Evolutionary conservation across 1,140 invertebrate genomes (phyloP), one percentile per base, ranked within the genome.

Genomic region (Eulimnadia texana): DNA sequence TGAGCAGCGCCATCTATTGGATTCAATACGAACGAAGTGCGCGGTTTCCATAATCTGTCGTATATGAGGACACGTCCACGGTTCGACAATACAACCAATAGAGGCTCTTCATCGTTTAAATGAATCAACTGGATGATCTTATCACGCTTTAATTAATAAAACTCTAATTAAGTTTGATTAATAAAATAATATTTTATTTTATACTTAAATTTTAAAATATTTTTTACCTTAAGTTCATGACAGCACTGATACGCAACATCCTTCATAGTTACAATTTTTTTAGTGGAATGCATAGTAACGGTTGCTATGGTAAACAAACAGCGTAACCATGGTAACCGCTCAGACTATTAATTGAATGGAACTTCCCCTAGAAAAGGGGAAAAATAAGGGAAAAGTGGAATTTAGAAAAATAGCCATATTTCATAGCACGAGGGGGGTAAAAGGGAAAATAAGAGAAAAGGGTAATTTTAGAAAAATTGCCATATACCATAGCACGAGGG

Each of bases 61-160:
- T 58, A 58, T 9, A 58, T 20, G 16, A 20, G 23, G 27, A 58
- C 55, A 20, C 55, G 55, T 42, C 55, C 55, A 2, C 55, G 55
- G 20, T 58, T 27, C 10, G 55, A 58, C 2, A 58, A 20, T 2
- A 42, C 55, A 29, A 58, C 42, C 16, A 58, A 33, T 3, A 27
- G 19, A 29, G 24, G 22, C 3, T 27, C 28, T 9, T 58, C 42
- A 16, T 58, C 42, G 28, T 33, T 20, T 3, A 58, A 27, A n/a
- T 20, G 55, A 16, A 58, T 20, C 3, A 58, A 42, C 24, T 27
- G 23, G 3, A 58, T 42, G 23, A 58, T 58, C 16, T 58, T 58
- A 33, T 58, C 55, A 13, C 55, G 24, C 55, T 58, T 11, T 11
- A 25, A 3, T 2, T 25, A 54, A 3, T 13, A 1, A 22, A 28